Evolutionary conservation across 2,797 vertebrate genomes (phyloP), one percentile per base, ranked within the genome.

Genomic region (Microctenopoma steveboyesi): DNA sequence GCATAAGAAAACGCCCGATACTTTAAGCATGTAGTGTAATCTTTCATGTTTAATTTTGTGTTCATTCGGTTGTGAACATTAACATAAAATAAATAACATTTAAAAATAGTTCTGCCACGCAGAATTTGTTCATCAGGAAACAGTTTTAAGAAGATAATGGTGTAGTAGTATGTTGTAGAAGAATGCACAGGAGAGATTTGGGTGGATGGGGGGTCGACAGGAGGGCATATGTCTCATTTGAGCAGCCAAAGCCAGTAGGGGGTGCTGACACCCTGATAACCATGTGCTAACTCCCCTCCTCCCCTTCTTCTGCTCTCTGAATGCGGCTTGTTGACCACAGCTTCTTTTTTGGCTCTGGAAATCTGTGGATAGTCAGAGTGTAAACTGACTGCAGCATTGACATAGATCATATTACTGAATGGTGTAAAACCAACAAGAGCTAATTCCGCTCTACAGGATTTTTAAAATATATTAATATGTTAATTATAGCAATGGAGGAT

Each of bases 211-310:
- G 86, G 87, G 81, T 72, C 43, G 60, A 64, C 64, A 66, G 14
- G 55, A 82, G 87, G 88, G 81, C 84, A 87, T 67, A 69, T 62
- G 78, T 46, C 78, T 63, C 57, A 76, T 86, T 80, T 58, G 71
- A 27, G 83, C 76, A 84, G 90, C 83, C 85, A 79, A 88, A 93
- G 88, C 96, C 97, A 97, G 96, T 94, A 98, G 97, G 96, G 96
- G 97, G 96, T 96, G 96, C 95, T 96, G 96, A 92, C 94, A 95
- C 88, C 93, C 95, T 91, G 92, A 91, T 75, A 93, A 96, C 93
- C 77, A 78, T 82, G 78, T 80, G 76, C 55, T 70, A 69, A 79
- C 43, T 66, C 86, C 60, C 48, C 14, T 56, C 47, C 2, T 42
- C 51, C 7, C 50, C 42, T 43, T 46, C 40, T 37, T n/a, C 49